Evolutionary conservation across 2,888 invertebrate species (phyloP).

Genomic region (Laspeyria flexula): DNA sequence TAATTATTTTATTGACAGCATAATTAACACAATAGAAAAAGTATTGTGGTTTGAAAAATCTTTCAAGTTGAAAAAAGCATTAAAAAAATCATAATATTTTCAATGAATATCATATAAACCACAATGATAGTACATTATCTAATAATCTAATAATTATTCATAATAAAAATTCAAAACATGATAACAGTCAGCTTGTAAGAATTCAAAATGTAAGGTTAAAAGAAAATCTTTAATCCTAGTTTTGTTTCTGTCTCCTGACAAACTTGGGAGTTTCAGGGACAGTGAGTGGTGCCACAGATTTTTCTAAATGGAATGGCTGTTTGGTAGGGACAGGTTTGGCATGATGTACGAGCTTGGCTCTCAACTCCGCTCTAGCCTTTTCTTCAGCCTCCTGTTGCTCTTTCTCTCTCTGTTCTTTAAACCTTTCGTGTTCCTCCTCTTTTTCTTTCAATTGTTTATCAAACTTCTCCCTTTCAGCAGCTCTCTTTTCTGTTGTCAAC

Average conservation of each 20-base stretch:
- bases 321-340: constrained; percentile 87
- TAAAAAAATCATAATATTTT: constrained; percentile 18
- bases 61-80: background rate
- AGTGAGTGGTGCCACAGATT: constrained; percentile 84
- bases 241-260: constrained; percentile 66
- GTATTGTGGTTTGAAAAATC: constrained; percentile 5
- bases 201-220: constrained; percentile 18
- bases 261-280: constrained; percentile 88
- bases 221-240: constrained; percentile 34
- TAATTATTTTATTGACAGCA: background rate
- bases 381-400: constrained; percentile 78
- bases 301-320: constrained; percentile 80
- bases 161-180: constrained; percentile 31
- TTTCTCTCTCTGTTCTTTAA: constrained; percentile 67
- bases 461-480: constrained; percentile 87
- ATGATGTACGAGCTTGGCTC: constrained; percentile 86
- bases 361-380: constrained; percentile 77
- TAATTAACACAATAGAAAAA: background rate
- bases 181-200: constrained; percentile 30
- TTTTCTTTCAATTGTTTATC: constrained; percentile 84
- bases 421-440: constrained; percentile 78
- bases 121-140: constrained; percentile 29
- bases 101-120: constrained; percentile 20
- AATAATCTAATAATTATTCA: constrained; percentile 8
- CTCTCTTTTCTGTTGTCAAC: constrained; percentile 88